Evolutionary conservation across 2,797 vertebrate species (phyloP).

Genomic region (Characodon lateralis): DNA sequence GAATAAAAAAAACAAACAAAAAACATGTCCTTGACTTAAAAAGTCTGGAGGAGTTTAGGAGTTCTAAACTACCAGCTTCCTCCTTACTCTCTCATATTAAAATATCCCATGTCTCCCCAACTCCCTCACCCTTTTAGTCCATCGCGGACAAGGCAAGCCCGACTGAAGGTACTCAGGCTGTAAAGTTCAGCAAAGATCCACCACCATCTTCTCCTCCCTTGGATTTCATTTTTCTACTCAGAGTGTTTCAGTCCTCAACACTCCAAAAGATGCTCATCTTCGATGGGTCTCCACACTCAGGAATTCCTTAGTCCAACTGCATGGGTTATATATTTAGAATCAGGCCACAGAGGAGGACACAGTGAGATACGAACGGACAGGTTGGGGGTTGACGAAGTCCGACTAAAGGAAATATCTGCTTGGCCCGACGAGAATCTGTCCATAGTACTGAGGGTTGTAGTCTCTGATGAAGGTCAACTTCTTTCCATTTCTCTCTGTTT

Average conservation of each 20-base stretch:
- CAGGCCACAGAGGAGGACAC: constrained; percentile 20
- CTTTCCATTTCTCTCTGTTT: constrained; percentile 46
- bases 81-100: constrained; percentile 74
- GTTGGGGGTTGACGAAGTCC: constrained; percentile 30
- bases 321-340: constrained; percentile 27
- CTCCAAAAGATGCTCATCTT: constrained; percentile 21
- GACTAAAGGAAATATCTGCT: constrained; percentile 24
- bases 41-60: constrained; percentile 75
- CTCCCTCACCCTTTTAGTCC: constrained; percentile 22
- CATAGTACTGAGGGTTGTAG: constrained; percentile 43
- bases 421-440: constrained; percentile 40
- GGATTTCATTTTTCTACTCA: constrained; percentile 23
- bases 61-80: constrained; percentile 62
- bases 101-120: constrained; percentile 69
- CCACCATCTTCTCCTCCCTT: constrained; percentile 17
- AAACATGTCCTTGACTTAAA: constrained; percentile 73
- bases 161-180: constrained; percentile 23
- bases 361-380: constrained; percentile 29
- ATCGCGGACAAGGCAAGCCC: constrained; percentile 12
- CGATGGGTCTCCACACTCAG: constrained; percentile 25
- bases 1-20: constrained; percentile 28
- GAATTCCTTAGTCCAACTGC: constrained; percentile 37
- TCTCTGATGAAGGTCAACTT: constrained; percentile 61
- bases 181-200: constrained; percentile 55
- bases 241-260: constrained; percentile 23